phyloP scores from a whole-genome alignment of 2,113 vertebrate species.

The Ariopsis seemanni region DNA sequence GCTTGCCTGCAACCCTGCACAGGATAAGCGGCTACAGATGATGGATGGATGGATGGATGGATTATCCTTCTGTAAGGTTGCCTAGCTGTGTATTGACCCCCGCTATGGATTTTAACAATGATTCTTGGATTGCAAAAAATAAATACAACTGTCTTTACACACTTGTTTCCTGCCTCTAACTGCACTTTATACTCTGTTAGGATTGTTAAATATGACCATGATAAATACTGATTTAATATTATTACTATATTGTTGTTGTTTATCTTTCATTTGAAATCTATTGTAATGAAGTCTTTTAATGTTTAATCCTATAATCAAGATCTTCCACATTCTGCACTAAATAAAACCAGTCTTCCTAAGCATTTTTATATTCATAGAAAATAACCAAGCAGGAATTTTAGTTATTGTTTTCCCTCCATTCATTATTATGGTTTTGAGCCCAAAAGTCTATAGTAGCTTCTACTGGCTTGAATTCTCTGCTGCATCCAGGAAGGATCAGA shows the following conservation, averaged over 20 bases:
- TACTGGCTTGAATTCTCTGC: conserved; percentile 11
- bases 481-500: background rate
- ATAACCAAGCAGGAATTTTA: background rate
- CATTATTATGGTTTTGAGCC: background rate
- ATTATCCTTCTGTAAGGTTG: background rate
- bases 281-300: background rate
- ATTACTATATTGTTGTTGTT: background rate
- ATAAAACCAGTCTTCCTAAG: background rate
- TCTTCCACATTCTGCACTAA: background rate
- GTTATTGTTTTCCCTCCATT: background rate
- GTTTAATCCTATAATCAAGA: background rate
- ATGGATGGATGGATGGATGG: no score
- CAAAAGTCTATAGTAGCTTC: background rate
- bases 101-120: background rate
- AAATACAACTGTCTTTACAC: no score
- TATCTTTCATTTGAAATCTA: background rate
- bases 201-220: background rate
- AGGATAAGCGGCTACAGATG: no score
- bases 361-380: background rate
- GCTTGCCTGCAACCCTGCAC: no score
- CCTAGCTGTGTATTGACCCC: background rate
- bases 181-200: background rate
- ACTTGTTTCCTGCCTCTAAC: background rate
- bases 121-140: background rate
- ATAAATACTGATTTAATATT: background rate